These are phyloP conservation scores for Chondrilla cf. caribensis DNA, from an alignment of 37 sponge, comb jelly and placozoan species.

Conservation along the genomic window DNA sequence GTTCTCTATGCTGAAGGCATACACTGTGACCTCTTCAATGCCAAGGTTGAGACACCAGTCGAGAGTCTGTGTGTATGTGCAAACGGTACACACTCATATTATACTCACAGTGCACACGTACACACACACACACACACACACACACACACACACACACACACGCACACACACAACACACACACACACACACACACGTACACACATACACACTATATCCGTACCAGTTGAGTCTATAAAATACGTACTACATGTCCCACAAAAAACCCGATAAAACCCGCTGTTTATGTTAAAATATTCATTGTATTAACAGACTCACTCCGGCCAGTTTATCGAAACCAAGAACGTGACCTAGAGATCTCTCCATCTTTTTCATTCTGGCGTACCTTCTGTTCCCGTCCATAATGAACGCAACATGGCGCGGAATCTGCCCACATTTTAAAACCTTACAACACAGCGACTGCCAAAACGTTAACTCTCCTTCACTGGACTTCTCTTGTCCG, in stretches of 20 bases:
- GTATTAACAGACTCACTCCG: slow-evolving; percentile 53
- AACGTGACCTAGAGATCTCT: slow-evolving; percentile 62
- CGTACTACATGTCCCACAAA: no score
- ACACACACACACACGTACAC: not conserved
- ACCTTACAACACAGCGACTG: slow-evolving; percentile 51
- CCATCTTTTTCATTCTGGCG: slow-evolving; percentile 76
- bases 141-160: not conserved
- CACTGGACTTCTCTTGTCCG: not conserved
- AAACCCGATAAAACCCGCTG: no score
- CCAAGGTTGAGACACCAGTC: slow-evolving; percentile 95
- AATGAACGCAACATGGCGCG: slow-evolving; percentile 92
- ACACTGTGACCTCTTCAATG: slow-evolving; percentile 90
- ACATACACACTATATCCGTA: slow-evolving; percentile 3
- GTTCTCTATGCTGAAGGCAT: slow-evolving; percentile 99
- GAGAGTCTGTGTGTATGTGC: slow-evolving; percentile 70
- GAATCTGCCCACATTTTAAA: slow-evolving; percentile 61
- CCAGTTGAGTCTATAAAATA: not conserved
- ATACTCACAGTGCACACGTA: not conserved
- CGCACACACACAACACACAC: no score
- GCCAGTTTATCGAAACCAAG: slow-evolving; percentile 93
- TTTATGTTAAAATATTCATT: no score
- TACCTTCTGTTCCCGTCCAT: slow-evolving; percentile 98
- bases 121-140: not conserved
- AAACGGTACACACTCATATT: no score
- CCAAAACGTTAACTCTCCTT: slow-evolving; percentile 7